Evolutionary conservation across 2,113 vertebrate species (phyloP).

Genomic region (Ptychochromis oligacanthus): DNA sequence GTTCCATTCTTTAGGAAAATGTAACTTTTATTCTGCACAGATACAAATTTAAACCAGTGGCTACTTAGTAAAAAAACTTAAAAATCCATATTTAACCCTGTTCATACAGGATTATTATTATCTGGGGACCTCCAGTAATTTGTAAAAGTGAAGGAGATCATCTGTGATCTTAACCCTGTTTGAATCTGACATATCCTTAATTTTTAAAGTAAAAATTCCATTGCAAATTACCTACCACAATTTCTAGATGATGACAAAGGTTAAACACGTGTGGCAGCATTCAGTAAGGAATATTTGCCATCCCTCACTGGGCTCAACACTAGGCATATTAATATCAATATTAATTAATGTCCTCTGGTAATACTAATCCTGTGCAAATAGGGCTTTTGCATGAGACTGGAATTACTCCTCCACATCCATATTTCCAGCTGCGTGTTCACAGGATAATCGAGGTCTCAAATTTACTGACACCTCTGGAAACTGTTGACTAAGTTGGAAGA

Average conservation of each 20-base stretch:
- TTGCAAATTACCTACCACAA: not conserved
- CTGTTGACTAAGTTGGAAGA: accelerated
- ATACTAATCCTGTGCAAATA: not conserved
- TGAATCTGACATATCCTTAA: not conserved
- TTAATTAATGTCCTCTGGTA: not conserved
- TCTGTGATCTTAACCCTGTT: accelerated
- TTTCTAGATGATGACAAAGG: not conserved
- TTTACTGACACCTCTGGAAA: not conserved
- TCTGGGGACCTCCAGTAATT: no score
- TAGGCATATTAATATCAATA: not conserved
- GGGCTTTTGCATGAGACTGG: not conserved
- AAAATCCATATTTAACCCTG: not conserved
- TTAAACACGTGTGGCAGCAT: not conserved
- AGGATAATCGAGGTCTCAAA: not conserved
- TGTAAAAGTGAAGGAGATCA: no score
- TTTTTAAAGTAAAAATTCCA: not conserved
- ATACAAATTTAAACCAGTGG: not conserved
- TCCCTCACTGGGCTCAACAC: not conserved
- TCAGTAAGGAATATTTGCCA: not conserved
- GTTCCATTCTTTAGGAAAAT: not conserved
- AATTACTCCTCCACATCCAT: not conserved
- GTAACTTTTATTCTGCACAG: not conserved
- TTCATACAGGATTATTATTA: no score
- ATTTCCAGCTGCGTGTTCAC: not conserved
- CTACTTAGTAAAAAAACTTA: not conserved